phyloP scores from a whole-genome alignment of 2,888 invertebrate genomes.

The Lamellibrachia satsuma region DNA sequence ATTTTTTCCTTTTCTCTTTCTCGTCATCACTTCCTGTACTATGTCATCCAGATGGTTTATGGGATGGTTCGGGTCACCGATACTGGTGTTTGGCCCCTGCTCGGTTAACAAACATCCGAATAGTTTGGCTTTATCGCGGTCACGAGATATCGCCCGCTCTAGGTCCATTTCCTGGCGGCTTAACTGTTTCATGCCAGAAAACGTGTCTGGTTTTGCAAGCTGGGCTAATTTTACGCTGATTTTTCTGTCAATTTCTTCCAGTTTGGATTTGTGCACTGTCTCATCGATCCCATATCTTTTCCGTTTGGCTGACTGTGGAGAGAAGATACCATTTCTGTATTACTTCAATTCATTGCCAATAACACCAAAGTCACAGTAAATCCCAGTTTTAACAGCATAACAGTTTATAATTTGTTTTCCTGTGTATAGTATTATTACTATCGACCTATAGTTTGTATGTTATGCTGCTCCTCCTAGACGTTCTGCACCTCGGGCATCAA shows the following conservation, averaged over 20 bases:
- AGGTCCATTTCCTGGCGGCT: slow-evolving; percentile 57
- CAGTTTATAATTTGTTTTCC: no score
- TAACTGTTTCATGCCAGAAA: slow-evolving; percentile 44
- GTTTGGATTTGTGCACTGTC: slow-evolving; percentile 34
- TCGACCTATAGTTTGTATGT: no score
- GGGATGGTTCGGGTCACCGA: slow-evolving; percentile 43
- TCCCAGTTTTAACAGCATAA: no score
- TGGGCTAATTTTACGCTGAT: slow-evolving; percentile 47
- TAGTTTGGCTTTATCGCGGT: slow-evolving; percentile 40
- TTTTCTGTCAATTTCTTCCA: slow-evolving; percentile 53
- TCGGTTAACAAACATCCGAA: slow-evolving; percentile 44
- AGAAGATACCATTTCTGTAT: neutral
- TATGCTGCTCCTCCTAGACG: no score
- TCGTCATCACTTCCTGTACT: slow-evolving; percentile 24
- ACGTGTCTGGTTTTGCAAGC: slow-evolving; percentile 45
- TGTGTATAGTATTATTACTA: no score
- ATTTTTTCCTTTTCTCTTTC: slow-evolving; percentile 11
- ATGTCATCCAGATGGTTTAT: slow-evolving; percentile 47
- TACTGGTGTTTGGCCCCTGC: slow-evolving; percentile 33
- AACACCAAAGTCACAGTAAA: no score
- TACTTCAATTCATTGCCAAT: no score
- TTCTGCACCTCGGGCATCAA: no score
- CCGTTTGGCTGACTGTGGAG: slow-evolving; percentile 28
- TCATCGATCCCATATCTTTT: slow-evolving; percentile 39
- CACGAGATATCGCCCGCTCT: slow-evolving; percentile 47